Evolutionary conservation across 1,140 invertebrate species (phyloP), one percentile per base, ranked within the genome.

Genomic region (Temnothorax curvispinosus): DNA sequence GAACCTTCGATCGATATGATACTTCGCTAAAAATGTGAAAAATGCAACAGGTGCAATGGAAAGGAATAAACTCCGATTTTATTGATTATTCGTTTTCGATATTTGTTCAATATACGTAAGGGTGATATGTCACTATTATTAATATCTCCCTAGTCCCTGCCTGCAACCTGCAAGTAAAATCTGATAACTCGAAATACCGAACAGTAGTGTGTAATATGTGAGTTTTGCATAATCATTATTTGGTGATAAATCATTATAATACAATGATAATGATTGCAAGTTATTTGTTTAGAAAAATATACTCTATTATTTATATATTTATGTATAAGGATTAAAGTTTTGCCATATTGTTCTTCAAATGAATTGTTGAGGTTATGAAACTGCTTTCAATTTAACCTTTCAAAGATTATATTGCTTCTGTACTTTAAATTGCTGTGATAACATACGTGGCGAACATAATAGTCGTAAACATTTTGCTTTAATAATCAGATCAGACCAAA

Each of bases 351-450:
- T 72, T 32, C 18, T 52, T 72, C 18, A n/a, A 52, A 72, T 32
- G 52, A 50, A 74, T 38, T 54, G 8, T n/a, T 60, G 38, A 60
- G 54, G 54, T 76, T 76, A 76, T 76, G 35, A 15, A 76, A 2
- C 7, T 60, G 2, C 4, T 72, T 60, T 60, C 9, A 50, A 8
- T 15, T 27, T 27, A 27, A 27, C 0, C 27, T 27, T 27, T 27
- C 27, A 27, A 27, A 27, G 13, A 1, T 18, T 4, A n/a, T 35
- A 32, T 18, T 74, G 15, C 8, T 8, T 11, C 2, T 54, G 4
- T 18, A 32, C 11, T 72, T 32, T 38, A 74, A 74, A 74, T 74
- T 74, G 27, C 27, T 27, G 27, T 4, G 13, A n/a, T 52, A 7
- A 71, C 7, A 13, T 15, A 44, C 11, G 7, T 38, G 9, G 13